These are phyloP conservation scores for Zaprionus capensis DNA, from an alignment of 1,140 invertebrate species.

Conservation along the genomic window DNA sequence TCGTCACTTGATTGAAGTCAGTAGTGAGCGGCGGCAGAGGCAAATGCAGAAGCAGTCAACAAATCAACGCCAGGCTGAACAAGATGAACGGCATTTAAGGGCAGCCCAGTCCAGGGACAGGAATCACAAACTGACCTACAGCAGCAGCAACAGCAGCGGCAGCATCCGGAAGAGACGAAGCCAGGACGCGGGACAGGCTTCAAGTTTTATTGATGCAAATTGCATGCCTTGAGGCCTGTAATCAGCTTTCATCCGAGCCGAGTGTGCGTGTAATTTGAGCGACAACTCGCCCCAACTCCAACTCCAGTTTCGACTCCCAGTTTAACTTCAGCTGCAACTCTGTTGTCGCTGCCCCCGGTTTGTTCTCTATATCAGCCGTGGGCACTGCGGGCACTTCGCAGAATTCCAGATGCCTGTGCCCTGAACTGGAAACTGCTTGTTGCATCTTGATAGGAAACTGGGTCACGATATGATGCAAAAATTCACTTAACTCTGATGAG, in stretches of 20 bases:
- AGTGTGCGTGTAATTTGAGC: slow-evolving; percentile 78
- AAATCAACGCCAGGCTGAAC: slow-evolving; percentile 69
- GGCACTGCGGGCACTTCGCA: slow-evolving; percentile 3
- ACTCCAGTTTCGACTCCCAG: neutral
- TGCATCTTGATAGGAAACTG: slow-evolving; percentile 63
- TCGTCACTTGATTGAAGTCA: slow-evolving; percentile 75
- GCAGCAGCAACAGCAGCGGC: slow-evolving; percentile 49
- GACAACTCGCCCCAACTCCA: slow-evolving; percentile 59
- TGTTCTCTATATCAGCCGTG: slow-evolving; percentile 19
- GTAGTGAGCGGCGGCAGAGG: slow-evolving; percentile 13
- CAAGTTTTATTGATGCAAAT: slow-evolving; percentile 80
- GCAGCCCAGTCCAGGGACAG: slow-evolving; percentile 25
- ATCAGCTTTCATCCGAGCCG: slow-evolving; percentile 61
- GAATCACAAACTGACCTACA: slow-evolving; percentile 74
- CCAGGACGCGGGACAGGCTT: slow-evolving; percentile 14
- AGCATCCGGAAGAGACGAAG: slow-evolving; percentile 19
- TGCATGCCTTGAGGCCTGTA: slow-evolving; percentile 73
- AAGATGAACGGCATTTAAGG: slow-evolving; percentile 55
- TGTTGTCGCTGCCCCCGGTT: slow-evolving; percentile 10
- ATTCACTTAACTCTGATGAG: slow-evolving; percentile 74
- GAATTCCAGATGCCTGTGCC: slow-evolving; percentile 16
- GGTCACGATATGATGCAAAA: slow-evolving; percentile 62
- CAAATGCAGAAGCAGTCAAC: slow-evolving; percentile 79
- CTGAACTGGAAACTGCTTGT: slow-evolving; percentile 5
- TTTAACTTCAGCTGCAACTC: slow-evolving; percentile 13